phyloP scores from a whole-genome alignment of 2,888 invertebrate species.

The Gastracanthus pulcherrimus region DNA sequence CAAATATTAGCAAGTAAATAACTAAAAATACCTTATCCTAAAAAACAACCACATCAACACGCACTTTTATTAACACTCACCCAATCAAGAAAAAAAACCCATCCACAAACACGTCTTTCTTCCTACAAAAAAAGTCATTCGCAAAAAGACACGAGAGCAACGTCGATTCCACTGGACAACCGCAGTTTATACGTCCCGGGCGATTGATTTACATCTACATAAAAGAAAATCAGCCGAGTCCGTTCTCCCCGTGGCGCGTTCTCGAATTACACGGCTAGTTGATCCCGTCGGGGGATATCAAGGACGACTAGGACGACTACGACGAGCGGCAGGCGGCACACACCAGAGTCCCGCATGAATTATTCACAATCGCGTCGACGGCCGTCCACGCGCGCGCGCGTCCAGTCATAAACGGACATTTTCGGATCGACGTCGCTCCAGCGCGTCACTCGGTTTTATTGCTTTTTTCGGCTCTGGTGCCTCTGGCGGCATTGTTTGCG shows the following conservation, averaged over 20 bases:
- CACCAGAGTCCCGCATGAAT: slow-evolving; percentile 33
- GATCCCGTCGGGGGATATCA: slow-evolving; percentile 33
- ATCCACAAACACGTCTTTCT: too few species aligned
- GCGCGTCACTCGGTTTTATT: neutral
- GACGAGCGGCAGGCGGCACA: neutral
- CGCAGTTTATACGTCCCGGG: too few species aligned
- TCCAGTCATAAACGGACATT: slow-evolving; percentile 44
- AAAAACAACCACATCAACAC: too few species aligned
- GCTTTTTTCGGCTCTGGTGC: neutral
- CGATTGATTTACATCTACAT: slow-evolving; percentile 43
- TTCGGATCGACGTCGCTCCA: slow-evolving; percentile 36
- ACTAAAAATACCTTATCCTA: too few species aligned
- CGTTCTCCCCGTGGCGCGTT: slow-evolving; percentile 3
- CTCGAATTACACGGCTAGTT: slow-evolving; percentile 48
- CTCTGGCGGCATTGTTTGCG: neutral
- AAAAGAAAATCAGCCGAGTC: slow-evolving; percentile 26
- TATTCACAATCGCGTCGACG: slow-evolving; percentile 53
- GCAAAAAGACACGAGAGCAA: too few species aligned
- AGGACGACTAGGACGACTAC: neutral
- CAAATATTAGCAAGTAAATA: too few species aligned
- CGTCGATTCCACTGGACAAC: too few species aligned
- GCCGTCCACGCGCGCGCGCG: neutral
- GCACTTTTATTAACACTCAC: too few species aligned
- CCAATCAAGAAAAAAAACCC: too few species aligned
- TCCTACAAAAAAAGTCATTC: too few species aligned